These are phyloP conservation scores for Nansenia antarctica DNA, from an alignment of 2,113 vertebrate species.

Conservation along the genomic window DNA sequence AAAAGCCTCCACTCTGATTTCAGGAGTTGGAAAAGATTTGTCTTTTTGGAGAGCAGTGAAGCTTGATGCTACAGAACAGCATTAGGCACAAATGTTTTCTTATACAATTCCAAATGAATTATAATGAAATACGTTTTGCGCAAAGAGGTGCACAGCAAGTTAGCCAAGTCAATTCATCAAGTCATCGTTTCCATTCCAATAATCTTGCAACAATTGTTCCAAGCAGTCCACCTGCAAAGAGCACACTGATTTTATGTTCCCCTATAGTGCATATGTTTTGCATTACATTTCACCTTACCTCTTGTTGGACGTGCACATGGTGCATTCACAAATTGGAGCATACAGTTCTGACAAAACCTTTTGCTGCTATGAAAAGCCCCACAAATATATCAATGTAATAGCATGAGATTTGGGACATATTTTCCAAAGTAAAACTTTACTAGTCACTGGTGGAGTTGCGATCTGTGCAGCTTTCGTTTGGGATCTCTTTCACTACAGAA, in stretches of 20 bases:
- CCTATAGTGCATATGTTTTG: no score
- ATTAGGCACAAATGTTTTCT: neutral
- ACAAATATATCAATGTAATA: no score
- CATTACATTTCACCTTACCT: no score
- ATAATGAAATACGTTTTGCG: neutral
- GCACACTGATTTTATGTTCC: no score
- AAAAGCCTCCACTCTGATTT: conserved; percentile 32
- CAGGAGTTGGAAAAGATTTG: neutral
- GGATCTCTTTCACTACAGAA: conserved; percentile 34
- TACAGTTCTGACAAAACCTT: no score
- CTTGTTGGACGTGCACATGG: no score
- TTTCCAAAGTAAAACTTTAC: no score
- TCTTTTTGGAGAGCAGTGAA: neutral
- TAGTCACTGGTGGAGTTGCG: conserved; percentile 30
- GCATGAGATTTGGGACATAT: no score
- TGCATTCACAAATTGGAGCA: no score
- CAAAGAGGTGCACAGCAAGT: no score
- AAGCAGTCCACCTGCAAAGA: no score
- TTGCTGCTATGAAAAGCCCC: no score
- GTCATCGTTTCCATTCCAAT: neutral
- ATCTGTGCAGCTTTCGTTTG: conserved; percentile 34
- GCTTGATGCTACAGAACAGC: neutral
- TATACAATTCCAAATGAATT: neutral
- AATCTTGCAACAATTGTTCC: neutral
- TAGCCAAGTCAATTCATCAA: neutral